Percentiles rank a stretch among this genome's conserved stretches.
Evolutionary conservation across 2,113 vertebrate genomes (phyloP).

Genomic region (Lasiurus cinereus): DNA sequence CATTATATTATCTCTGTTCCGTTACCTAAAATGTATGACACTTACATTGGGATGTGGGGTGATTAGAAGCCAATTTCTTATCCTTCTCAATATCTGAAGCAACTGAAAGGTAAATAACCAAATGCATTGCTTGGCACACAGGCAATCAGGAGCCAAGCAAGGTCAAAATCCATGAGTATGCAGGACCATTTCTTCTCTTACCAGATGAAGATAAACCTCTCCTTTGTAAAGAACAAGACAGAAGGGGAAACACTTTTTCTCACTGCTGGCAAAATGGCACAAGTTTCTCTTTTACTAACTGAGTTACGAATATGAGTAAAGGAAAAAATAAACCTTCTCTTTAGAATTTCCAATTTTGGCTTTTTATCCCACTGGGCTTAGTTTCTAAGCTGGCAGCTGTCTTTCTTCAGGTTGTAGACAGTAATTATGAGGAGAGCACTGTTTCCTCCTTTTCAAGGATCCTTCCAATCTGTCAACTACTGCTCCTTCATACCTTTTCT

Average conservation of each 20-base stretch:
- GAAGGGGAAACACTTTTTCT: neutral
- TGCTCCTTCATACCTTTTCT: neutral
- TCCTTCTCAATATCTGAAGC: neutral
- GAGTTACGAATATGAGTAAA: neutral
- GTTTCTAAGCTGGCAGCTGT: neutral
- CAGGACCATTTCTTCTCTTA: neutral
- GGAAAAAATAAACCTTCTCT: neutral
- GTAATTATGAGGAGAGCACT: neutral
- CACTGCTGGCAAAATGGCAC: neutral
- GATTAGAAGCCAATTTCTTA: neutral
- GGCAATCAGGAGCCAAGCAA: neutral
- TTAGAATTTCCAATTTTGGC: neutral
- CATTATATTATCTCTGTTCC: neutral
- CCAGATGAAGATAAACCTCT: neutral
- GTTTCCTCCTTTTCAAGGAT: neutral
- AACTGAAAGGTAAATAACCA: neutral
- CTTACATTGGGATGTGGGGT: neutral
- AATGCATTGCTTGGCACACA: neutral
- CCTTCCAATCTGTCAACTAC: neutral
- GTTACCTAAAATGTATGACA: neutral
- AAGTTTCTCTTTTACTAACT: neutral
- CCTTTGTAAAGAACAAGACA: neutral
- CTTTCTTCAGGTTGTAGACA: neutral
- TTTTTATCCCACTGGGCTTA: neutral
- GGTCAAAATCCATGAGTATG: neutral